Base-by-base conservation (phyloP, 2,888 invertebrate species). In the Eurytoma adleriae region DNA sequence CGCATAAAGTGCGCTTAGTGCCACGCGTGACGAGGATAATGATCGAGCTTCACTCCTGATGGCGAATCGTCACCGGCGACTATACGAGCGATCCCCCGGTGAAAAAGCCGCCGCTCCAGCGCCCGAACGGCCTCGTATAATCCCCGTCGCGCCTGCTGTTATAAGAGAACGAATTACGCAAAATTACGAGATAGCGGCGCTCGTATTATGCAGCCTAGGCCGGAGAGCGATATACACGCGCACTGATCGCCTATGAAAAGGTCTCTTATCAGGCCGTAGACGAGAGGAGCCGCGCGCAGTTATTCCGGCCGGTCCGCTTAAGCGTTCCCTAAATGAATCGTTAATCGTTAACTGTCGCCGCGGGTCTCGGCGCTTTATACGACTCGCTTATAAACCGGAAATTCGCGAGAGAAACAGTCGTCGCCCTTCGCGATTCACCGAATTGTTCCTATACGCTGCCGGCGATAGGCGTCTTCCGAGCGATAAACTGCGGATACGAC, bases 321-420 rank as follows among this genome's bases (percentile, higher is more conserved):
- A 89, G 87, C 88, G 86, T 89, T 18, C 85, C 80, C 87, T 89
- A 89, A 90, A 90, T 90, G 90, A 90, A 90, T 90, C 90, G 88
- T 90, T 90, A 90, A 90, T 90, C 87, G 89, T 90, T 89, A 90
- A 90, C 88, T 87, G 87, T 83, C 14, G 71, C 48, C 40, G 48
- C n/a, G 16, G 3, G 52, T 13, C 16, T 7, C 52, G 16, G 18
- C 30, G 24, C 27, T 66, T 76, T 80, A 72, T 85, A 85, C 86
- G 85, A 85, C 85, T 84, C 87, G 87, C 88, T 90, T 89, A 87
- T 88, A 89, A 90, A 89, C 87, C 88, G 89, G 89, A 90, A 89
- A 89, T 89, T 86, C 88, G 85, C 85, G 70, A 83, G 85, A 84
- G 84, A 84, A 84, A 81, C 54, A 83, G 27, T 13, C 48, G 64